Percentiles rank a stretch among this genome's conserved stretches.
These are phyloP conservation scores for Drosophila pullipes DNA, from an alignment of 2,888 invertebrate genomes.

Conservation along the genomic window DNA sequence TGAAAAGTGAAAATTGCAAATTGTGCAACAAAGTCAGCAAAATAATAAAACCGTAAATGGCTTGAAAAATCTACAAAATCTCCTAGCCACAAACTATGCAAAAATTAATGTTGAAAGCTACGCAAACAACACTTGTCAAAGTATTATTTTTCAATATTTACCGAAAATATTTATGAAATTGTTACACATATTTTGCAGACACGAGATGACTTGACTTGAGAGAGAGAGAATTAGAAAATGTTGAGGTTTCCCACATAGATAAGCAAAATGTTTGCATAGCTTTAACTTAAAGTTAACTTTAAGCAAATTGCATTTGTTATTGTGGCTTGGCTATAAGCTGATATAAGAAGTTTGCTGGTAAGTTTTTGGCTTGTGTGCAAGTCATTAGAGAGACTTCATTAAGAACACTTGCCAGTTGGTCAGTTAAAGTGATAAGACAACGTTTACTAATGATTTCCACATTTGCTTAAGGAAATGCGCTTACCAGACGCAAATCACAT, in stretches of 20 bases:
- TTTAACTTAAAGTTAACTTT: conserved; percentile 31
- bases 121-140: conserved; percentile 16
- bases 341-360: conserved; percentile 34
- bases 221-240: neutral
- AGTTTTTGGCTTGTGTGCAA: conserved; percentile 52
- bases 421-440: conserved; percentile 28
- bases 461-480: conserved; percentile 16
- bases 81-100: conserved; percentile 29
- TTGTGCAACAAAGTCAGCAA: conserved; percentile 13
- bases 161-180: conserved; percentile 53
- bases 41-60: conserved; percentile 14
- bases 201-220: neutral
- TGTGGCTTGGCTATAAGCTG: conserved; percentile 8
- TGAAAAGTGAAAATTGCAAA: conserved; percentile 60
- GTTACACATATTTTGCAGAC: conserved; percentile 20
- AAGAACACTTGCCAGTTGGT: conserved; percentile 27
- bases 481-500: neutral
- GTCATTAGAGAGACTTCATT: conserved; percentile 64
- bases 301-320: conserved; percentile 16
- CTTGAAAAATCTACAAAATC: conserved; percentile 14
- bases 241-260: conserved; percentile 46
- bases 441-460: conserved; percentile 33
- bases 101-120: conserved; percentile 28
- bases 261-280: conserved; percentile 45
- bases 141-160: conserved; percentile 50